Evolutionary conservation across 2,797 vertebrate species (phyloP).

Genomic region (Psittacula echo): DNA sequence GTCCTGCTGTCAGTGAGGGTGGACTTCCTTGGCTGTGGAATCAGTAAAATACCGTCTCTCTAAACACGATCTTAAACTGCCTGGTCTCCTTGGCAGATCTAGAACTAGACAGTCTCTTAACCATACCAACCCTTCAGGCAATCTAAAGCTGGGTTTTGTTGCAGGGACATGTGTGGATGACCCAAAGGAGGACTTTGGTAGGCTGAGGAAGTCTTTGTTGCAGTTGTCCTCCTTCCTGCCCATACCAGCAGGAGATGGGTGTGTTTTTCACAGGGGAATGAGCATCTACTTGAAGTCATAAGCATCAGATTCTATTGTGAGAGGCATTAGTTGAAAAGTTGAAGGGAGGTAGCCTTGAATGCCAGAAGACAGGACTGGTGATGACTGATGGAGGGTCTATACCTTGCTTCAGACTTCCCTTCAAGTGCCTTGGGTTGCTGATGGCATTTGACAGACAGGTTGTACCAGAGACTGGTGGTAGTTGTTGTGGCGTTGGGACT

Average conservation of each 20-base stretch:
- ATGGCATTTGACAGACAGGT: background rate
- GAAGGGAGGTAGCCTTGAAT: background rate
- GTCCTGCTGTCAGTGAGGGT: background rate
- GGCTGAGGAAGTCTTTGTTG: background rate
- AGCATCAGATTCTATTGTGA: background rate
- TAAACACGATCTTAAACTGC: background rate
- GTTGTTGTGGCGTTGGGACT: background rate
- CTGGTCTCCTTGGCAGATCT: background rate
- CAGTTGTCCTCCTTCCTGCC: background rate
- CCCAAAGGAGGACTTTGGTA: background rate
- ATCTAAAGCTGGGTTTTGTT: background rate
- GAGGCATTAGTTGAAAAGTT: background rate
- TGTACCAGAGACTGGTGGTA: background rate
- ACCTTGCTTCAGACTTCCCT: background rate
- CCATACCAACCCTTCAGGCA: background rate
- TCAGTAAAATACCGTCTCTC: background rate
- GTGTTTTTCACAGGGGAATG: background rate
- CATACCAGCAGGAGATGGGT: background rate
- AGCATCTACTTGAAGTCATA: background rate
- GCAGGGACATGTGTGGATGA: background rate
- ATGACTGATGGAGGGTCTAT: accelerated
- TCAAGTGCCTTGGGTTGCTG: background rate
- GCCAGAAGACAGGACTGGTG: background rate
- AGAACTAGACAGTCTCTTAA: background rate
- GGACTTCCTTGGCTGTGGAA: background rate